Percentiles rank a stretch among this genome's conserved stretches.
Conservation (phyloP, 2,797 vertebrate species). For the Acanthopagrus latus region DNA sequence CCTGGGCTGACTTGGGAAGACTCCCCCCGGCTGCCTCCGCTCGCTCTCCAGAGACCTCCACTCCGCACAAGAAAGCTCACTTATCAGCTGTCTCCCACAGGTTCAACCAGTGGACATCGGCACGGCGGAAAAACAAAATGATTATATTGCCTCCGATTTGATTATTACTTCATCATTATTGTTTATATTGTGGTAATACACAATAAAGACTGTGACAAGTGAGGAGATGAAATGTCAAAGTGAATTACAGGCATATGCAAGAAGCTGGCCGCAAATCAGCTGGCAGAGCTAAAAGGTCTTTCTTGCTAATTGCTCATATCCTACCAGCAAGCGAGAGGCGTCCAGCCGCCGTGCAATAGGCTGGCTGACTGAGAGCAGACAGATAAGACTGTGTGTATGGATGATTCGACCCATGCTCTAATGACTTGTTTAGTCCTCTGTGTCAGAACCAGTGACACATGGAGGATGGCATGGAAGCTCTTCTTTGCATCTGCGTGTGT, state of each 20-base stretch:
- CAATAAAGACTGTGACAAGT: slow-evolving; percentile 83
- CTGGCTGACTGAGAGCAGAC: slow-evolving; percentile 72
- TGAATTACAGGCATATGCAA: slow-evolving; percentile 86
- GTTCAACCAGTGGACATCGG: slow-evolving; percentile 85
- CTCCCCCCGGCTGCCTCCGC: slow-evolving; percentile 64
- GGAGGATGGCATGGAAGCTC: slow-evolving; percentile 68
- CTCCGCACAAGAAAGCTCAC: slow-evolving; percentile 69
- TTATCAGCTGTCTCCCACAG: slow-evolving; percentile 83
- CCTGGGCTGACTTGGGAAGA: slow-evolving; percentile 78
- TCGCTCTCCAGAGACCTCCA: slow-evolving; percentile 71
- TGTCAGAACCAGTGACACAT: slow-evolving; percentile 80
- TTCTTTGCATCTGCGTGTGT: slow-evolving; percentile 26
- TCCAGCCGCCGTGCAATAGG: slow-evolving; percentile 64
- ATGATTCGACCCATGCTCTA: slow-evolving; percentile 76
- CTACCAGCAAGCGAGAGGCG: slow-evolving; percentile 71
- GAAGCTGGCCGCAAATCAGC: slow-evolving; percentile 80
- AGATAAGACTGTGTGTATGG: slow-evolving; percentile 75
- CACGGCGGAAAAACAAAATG: slow-evolving; percentile 62
- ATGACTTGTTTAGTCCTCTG: slow-evolving; percentile 81
- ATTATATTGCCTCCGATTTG: slow-evolving; percentile 80
- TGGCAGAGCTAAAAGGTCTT: slow-evolving; percentile 82
- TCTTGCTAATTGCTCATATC: slow-evolving; percentile 84
- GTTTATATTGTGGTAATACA: slow-evolving; percentile 82
- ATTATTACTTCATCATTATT: slow-evolving; percentile 85
- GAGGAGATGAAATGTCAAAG: slow-evolving; percentile 84